Conservation (phyloP, 2,888 invertebrate genomes). For the Tiliacea citrago region DNA sequence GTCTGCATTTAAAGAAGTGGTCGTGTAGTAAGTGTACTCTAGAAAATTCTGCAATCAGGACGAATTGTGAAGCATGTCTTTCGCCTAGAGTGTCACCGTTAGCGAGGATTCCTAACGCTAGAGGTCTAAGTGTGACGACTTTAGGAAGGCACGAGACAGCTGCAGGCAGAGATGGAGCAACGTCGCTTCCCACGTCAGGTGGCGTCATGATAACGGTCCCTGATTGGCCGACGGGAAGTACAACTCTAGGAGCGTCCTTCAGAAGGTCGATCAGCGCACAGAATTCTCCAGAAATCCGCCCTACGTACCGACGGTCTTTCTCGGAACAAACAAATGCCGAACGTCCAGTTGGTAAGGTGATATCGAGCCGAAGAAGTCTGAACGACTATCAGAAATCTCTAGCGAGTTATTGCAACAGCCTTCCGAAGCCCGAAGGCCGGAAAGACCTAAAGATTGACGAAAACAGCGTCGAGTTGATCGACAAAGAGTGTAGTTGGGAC, state of each 20-base stretch:
- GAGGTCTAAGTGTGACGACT: slow-evolving; percentile 87
- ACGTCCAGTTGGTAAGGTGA: slow-evolving; percentile 85
- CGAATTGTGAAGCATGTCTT: slow-evolving; percentile 94
- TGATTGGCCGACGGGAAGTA: slow-evolving; percentile 89
- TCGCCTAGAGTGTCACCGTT: slow-evolving; percentile 90
- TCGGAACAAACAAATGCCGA: slow-evolving; percentile 86
- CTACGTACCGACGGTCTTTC: slow-evolving; percentile 86
- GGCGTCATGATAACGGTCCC: slow-evolving; percentile 92
- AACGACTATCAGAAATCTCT: slow-evolving; percentile 87
- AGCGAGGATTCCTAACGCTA: slow-evolving; percentile 82
- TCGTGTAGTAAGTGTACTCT: slow-evolving; percentile 94
- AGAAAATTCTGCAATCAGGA: slow-evolving; percentile 92
- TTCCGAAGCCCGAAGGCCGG: slow-evolving; percentile 76
- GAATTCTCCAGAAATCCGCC: slow-evolving; percentile 87
- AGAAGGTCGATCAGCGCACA: slow-evolving; percentile 85
- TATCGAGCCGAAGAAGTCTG: slow-evolving; percentile 86
- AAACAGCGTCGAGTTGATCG: slow-evolving; percentile 86
- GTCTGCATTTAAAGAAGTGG: slow-evolving; percentile 91
- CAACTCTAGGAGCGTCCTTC: slow-evolving; percentile 79
- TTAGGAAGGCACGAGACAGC: slow-evolving; percentile 85
- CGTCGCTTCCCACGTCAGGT: slow-evolving; percentile 88
- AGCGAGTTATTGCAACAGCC: slow-evolving; percentile 81
- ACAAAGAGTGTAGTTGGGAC: slow-evolving; percentile 91
- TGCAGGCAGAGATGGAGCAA: slow-evolving; percentile 81
- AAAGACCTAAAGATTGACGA: slow-evolving; percentile 82